A percentile compares a stretch with the other conserved stretches of the same genome.
These are phyloP conservation scores for Hemichromis elongatus DNA, from an alignment of 2,113 vertebrate genomes.

Conservation along the genomic window DNA sequence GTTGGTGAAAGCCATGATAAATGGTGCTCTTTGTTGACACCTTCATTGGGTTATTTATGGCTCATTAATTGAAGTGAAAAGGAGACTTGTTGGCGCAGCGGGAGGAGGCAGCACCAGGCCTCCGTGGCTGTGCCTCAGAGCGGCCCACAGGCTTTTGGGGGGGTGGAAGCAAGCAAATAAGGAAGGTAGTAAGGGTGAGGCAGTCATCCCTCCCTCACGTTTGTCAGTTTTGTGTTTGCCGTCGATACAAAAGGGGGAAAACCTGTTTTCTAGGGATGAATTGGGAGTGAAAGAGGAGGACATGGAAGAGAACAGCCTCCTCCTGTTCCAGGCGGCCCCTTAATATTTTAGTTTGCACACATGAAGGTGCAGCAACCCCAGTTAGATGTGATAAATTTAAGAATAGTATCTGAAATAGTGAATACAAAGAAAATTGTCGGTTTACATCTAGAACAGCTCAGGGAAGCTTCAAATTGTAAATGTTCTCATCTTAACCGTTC, in stretches of 20 bases:
- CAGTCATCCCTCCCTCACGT: constrained; percentile 38
- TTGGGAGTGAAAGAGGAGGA: constrained; percentile 38
- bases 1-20: constrained; percentile 90
- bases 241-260: constrained; percentile 23
- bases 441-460: background rate
- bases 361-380: constrained; percentile 2
- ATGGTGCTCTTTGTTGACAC: constrained; percentile 95
- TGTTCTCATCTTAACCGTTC: background rate
- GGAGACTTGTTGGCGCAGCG: constrained; percentile 87
- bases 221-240: constrained; percentile 60
- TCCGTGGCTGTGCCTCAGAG: constrained; percentile 62
- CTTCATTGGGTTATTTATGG: constrained; percentile 99
- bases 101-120: constrained; percentile 71
- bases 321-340: background rate
- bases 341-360: constrained; percentile 19
- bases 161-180: background rate
- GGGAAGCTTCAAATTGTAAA: background rate
- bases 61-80: constrained; percentile 97
- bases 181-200: background rate
- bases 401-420: background rate
- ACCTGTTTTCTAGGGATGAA: constrained; percentile 46
- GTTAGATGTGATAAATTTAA: constrained; percentile 39
- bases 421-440: background rate
- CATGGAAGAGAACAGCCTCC: constrained; percentile 22
- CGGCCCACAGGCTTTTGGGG: constrained; percentile 64